Evolutionary conservation across 1,140 invertebrate genomes (phyloP).

Genomic region (Drosophila melanica): DNA sequence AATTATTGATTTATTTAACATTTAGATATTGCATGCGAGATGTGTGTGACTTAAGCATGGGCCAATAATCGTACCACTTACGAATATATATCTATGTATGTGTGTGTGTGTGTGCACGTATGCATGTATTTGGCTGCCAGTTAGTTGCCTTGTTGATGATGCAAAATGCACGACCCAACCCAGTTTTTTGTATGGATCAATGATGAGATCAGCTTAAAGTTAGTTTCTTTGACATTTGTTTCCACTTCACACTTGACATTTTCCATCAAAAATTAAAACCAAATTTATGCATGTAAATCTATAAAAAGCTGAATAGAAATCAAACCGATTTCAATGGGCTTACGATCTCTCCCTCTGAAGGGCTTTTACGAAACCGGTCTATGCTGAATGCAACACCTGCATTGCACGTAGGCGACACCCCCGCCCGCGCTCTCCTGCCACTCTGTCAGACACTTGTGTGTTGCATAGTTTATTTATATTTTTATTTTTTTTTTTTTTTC

Average conservation of each 20-base stretch:
- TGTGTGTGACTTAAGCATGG: slow-evolving; percentile 34
- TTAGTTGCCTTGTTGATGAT: slow-evolving; percentile 19
- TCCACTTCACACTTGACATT: slow-evolving; percentile 74
- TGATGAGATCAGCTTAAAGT: slow-evolving; percentile 29
- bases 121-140: no score
- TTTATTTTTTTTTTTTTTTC: slow-evolving; percentile 18
- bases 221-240: slow-evolving; percentile 61
- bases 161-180: slow-evolving; percentile 35
- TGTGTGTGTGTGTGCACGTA: no score
- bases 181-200: slow-evolving; percentile 10
- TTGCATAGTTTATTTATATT: slow-evolving; percentile 28
- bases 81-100: no score
- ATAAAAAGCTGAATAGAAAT: slow-evolving; percentile 17
- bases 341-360: slow-evolving; percentile 25
- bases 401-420: slow-evolving; percentile 51
- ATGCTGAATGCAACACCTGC: slow-evolving; percentile 34
- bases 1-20: slow-evolving; percentile 78
- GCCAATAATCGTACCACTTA: neutral
- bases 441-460: slow-evolving; percentile 58
- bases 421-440: slow-evolving; percentile 6
- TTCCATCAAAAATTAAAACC: slow-evolving; percentile 44
- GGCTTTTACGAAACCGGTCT: slow-evolving; percentile 59
- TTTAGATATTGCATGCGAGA: slow-evolving; percentile 55
- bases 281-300: neutral
- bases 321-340: slow-evolving; percentile 17